phyloP scores from a whole-genome alignment of 2,113 vertebrate species.

The Gopherus flavomarginatus region DNA sequence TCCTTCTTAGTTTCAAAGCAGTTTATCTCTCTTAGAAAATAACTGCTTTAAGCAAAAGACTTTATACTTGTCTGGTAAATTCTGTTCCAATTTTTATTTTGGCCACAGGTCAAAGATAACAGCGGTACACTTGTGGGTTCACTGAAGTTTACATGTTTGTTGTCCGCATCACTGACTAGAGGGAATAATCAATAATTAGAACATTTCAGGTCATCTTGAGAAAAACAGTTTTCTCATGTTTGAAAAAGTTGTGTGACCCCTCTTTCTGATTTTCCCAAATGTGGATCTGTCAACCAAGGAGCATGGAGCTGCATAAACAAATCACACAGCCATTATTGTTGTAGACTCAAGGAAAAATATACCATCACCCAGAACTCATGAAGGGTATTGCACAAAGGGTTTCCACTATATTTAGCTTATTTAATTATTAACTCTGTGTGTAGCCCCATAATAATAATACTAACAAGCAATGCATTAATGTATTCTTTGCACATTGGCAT shows the following conservation, averaged over 20 bases:
- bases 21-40: slow-evolving; percentile 80
- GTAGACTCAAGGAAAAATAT: neutral
- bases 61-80: slow-evolving; percentile 84
- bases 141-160: slow-evolving; percentile 87
- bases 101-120: slow-evolving; percentile 94
- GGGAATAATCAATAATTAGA: slow-evolving; percentile 94
- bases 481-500: slow-evolving; percentile 47
- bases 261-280: slow-evolving; percentile 73
- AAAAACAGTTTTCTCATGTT: slow-evolving; percentile 79
- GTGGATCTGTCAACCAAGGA: slow-evolving; percentile 53
- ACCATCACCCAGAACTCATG: slow-evolving; percentile 6
- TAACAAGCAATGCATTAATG: neutral
- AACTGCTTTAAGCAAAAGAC: slow-evolving; percentile 79
- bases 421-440: slow-evolving; percentile 21
- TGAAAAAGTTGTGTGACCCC: slow-evolving; percentile 76
- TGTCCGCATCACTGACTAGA: slow-evolving; percentile 84
- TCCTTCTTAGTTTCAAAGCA: slow-evolving; percentile 76
- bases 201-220: slow-evolving; percentile 90
- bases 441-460: neutral
- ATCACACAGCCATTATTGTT: neutral
- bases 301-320: slow-evolving; percentile 36
- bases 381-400: neutral
- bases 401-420: slow-evolving; percentile 23
- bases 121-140: slow-evolving; percentile 93
- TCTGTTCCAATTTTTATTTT: slow-evolving; percentile 88